These are phyloP conservation scores for Leucosticte australis DNA, from an alignment of 2,113 vertebrate species.

Conservation along the genomic window DNA sequence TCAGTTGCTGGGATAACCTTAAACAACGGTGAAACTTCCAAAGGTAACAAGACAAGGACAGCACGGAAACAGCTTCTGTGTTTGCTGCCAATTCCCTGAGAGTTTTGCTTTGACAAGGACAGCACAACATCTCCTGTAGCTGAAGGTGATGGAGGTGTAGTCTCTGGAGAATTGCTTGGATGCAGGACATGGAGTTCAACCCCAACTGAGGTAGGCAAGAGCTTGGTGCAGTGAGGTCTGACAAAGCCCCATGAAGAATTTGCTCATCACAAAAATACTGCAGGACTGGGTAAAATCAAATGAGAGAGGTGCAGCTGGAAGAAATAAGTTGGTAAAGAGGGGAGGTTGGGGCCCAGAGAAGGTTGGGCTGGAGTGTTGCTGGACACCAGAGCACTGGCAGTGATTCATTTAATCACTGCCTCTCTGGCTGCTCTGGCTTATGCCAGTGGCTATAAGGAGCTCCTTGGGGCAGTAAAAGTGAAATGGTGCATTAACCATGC, in stretches of 20 bases:
- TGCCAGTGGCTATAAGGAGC: neutral
- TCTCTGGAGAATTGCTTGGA: neutral
- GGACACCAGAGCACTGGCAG: neutral
- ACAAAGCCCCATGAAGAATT: neutral
- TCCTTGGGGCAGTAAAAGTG: neutral
- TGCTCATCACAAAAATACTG: neutral
- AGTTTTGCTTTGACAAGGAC: neutral
- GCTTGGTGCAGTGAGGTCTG: neutral
- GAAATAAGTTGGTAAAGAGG: neutral
- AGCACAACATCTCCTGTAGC: too few relatives aligned
- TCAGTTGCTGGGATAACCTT: neutral
- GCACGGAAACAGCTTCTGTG: neutral
- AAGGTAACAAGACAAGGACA: neutral
- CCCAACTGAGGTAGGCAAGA: neutral
- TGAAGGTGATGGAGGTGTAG: neutral
- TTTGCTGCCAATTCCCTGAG: neutral
- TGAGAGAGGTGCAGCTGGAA: neutral
- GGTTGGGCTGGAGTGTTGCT: accelerated
- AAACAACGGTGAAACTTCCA: accelerated
- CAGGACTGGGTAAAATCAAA: neutral
- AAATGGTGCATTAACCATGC: neutral
- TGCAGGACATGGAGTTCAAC: neutral
- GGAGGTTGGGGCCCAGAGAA: neutral
- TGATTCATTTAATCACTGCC: neutral
- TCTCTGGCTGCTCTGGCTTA: neutral